Percentiles rank a stretch among this genome's conserved stretches.
phyloP scores from a whole-genome alignment of 2,797 vertebrate genomes.

The Pipistrellus kuhlii region DNA sequence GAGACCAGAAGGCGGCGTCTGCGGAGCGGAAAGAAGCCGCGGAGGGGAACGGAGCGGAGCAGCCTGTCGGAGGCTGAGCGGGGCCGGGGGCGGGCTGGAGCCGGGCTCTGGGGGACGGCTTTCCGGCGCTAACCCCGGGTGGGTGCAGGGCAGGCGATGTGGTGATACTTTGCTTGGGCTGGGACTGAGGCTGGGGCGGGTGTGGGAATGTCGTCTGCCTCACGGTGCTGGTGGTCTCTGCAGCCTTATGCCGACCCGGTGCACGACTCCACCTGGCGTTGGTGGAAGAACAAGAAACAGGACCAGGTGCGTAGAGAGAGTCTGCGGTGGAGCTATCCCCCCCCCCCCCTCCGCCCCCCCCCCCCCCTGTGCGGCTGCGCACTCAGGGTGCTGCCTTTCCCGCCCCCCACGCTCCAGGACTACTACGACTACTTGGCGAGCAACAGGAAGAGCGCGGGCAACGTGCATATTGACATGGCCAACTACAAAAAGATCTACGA shows the following conservation, averaged over 20 bases:
- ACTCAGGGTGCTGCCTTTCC: not conserved
- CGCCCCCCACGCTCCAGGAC: slow-evolving; percentile 63
- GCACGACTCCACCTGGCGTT: slow-evolving; percentile 83
- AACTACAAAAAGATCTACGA: slow-evolving; percentile 79
- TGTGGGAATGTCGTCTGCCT: not conserved
- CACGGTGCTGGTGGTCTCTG: not conserved
- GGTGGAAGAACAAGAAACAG: slow-evolving; percentile 81
- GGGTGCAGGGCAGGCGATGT: not conserved
- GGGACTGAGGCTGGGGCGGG: not conserved
- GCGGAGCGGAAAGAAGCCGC: rapidly evolving
- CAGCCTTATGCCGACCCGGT: slow-evolving; percentile 84
- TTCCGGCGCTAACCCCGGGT: not conserved
- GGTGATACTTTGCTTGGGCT: not conserved
- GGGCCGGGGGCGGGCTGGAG: rapidly evolving
- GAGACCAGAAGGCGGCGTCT: not conserved
- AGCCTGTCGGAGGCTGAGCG: too few species aligned
- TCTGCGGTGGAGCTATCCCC: rapidly evolving
- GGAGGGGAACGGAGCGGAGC: not conserved
- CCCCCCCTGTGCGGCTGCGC: not conserved
- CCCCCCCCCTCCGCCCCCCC: not conserved
- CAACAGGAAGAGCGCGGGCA: slow-evolving; percentile 54
- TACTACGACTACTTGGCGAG: slow-evolving; percentile 84
- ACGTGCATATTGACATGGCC: slow-evolving; percentile 78
- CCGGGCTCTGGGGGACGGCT: not conserved
- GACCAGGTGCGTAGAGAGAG: slow-evolving; percentile 61